Evolutionary conservation across 30 jellyfish, hydroid and myxozoan species (phyloP).

Genomic region (Chrysaora quinquecirrha): DNA sequence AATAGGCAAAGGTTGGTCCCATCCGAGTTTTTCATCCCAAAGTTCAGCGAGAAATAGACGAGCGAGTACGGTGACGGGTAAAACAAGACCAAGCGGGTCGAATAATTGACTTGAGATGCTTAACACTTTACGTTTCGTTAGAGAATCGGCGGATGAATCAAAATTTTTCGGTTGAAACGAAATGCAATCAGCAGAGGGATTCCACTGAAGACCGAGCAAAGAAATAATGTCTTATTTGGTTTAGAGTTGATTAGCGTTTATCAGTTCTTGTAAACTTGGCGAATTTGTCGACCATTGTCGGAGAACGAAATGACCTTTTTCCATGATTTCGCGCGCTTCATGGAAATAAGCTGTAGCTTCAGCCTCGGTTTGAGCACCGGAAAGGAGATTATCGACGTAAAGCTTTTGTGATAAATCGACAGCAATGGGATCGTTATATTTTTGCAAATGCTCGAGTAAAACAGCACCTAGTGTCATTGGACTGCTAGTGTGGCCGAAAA

Average conservation of each 20-base stretch:
- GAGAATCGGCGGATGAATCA: not conserved
- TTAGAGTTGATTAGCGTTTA: not conserved
- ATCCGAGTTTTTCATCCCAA: conserved; percentile 25
- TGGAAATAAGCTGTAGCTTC: not conserved
- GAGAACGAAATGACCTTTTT: not conserved
- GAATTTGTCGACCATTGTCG: conserved; percentile 22
- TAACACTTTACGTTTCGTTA: conserved; percentile 12
- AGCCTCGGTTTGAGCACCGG: conserved; percentile 40
- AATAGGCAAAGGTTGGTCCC: conserved; percentile 52
- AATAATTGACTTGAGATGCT: conserved; percentile 32
- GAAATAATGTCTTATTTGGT: not conserved
- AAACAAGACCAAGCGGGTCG: conserved; percentile 47
- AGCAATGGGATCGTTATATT: conserved; percentile 14
- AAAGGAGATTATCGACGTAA: conserved; percentile 37
- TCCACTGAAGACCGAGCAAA: conserved; percentile 10
- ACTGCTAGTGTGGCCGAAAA: conserved; percentile 56
- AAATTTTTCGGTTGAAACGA: conserved; percentile 12
- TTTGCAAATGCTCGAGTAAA: conserved; percentile 18
- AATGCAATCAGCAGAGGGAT: not conserved
- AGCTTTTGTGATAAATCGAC: conserved; percentile 37
- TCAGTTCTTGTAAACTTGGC: not conserved
- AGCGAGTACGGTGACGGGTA: conserved; percentile 35
- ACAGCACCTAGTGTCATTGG: conserved; percentile 61
- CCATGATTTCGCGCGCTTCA: not conserved
- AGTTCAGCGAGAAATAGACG: conserved; percentile 24